These are phyloP conservation scores for Peromyscus leucopus DNA, from an alignment of 2,113 vertebrate genomes.

Conservation along the genomic window DNA sequence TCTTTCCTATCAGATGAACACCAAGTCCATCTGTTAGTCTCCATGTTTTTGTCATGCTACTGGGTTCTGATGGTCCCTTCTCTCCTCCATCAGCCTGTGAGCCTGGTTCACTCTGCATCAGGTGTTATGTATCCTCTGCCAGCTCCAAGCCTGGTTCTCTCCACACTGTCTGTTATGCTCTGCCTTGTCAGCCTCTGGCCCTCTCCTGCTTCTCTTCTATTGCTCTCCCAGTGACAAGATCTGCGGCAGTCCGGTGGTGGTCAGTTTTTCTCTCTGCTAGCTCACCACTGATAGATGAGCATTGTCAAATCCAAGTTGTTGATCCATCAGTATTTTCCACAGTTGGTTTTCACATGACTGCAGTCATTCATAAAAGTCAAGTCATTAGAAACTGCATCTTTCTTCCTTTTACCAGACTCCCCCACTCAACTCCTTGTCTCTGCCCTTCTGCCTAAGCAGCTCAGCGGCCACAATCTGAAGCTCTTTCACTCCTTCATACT, in stretches of 20 bases:
- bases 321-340: too few relatives aligned
- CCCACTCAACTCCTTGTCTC: not conserved
- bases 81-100: too few relatives aligned
- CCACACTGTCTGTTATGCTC: too few relatives aligned
- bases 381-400: not conserved
- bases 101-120: too few relatives aligned
- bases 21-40: not conserved
- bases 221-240: too few relatives aligned
- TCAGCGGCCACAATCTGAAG: not conserved
- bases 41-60: not conserved
- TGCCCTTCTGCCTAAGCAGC: not conserved
- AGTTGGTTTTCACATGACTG: too few relatives aligned
- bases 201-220: too few relatives aligned
- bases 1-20: not conserved
- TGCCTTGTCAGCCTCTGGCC: too few relatives aligned
- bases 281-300: not conserved
- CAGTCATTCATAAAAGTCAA: too few relatives aligned
- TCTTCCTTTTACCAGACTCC: not conserved
- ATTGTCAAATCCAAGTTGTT: not conserved
- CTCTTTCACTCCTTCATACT: not conserved
- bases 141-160: not conserved
- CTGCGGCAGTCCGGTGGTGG: too few relatives aligned
- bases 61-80: not conserved
- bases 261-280: not conserved
- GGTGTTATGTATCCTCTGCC: too few relatives aligned